A percentile compares a stretch with the other conserved stretches of the same genome.
Evolutionary conservation across 1,140 invertebrate genomes (phyloP).

Genomic region (Drosophila sp.): DNA sequence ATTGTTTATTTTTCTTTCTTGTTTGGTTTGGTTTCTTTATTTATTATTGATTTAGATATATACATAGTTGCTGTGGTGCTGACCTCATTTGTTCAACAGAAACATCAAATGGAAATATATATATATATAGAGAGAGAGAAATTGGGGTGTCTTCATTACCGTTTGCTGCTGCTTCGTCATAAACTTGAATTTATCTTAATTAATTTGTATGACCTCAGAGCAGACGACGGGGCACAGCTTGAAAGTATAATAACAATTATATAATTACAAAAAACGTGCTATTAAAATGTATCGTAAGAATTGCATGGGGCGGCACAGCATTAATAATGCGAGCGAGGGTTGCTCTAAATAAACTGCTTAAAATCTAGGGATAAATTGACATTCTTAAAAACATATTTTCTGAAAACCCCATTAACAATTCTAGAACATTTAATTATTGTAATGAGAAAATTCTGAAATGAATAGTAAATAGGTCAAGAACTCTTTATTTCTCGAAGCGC

Average conservation of each 20-base stretch:
- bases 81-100: conserved; percentile 29
- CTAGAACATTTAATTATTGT: too few species aligned
- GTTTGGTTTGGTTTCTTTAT: conserved; percentile 6
- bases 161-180: conserved; percentile 6
- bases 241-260: conserved; percentile 20
- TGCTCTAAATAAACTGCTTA: too few species aligned
- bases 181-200: conserved; percentile 42
- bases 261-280: conserved; percentile 46
- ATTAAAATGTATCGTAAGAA: conserved; percentile 23
- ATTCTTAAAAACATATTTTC: too few species aligned
- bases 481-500: too few species aligned
- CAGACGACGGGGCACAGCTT: background rate
- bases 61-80: conserved; percentile 12
- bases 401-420: too few species aligned
- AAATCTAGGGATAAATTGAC: too few species aligned
- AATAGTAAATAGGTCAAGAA: too few species aligned
- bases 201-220: conserved; percentile 38
- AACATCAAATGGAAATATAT: background rate
- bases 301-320: background rate
- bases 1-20: conserved; percentile 5
- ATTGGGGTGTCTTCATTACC: conserved; percentile 9
- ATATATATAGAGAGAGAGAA: background rate
- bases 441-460: too few species aligned
- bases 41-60: conserved; percentile 15
- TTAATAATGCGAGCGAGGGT: too few species aligned